Evolutionary conservation across 2,113 vertebrate genomes (phyloP).

Genomic region (Meleagris gallopavo): DNA sequence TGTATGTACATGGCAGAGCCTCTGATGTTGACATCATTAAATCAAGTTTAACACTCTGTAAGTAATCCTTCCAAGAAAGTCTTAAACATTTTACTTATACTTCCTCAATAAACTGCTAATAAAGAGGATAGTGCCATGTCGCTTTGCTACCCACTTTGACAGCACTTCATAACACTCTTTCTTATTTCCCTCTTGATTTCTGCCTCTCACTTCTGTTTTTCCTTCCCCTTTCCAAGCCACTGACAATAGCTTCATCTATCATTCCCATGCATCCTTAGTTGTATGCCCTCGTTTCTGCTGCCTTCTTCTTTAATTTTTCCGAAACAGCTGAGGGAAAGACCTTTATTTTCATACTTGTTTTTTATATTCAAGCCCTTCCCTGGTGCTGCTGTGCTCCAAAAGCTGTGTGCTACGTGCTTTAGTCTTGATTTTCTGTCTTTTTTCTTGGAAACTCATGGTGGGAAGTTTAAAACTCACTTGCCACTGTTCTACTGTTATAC

Average conservation of each 20-base stretch:
- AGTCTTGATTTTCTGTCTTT: not conserved
- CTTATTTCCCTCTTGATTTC: not conserved
- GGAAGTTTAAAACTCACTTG: not conserved
- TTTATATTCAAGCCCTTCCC: not conserved
- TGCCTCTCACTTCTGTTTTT: not conserved
- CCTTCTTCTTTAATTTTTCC: not conserved
- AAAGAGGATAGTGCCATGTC: fast-evolving
- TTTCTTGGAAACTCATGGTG: not conserved
- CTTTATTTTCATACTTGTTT: not conserved
- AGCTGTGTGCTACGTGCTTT: not conserved
- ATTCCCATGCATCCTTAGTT: not conserved
- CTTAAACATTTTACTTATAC: not conserved
- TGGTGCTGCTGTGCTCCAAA: not conserved
- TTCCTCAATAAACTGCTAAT: not conserved
- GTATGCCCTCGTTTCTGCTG: not conserved
- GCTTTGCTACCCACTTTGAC: not conserved
- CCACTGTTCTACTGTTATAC: not conserved
- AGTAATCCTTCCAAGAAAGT: not conserved
- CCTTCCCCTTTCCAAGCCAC: not conserved
- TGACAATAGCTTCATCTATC: not conserved
- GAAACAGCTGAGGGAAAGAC: not conserved
- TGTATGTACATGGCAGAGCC: not conserved
- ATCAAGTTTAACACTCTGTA: not conserved
- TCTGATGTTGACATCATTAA: not conserved
- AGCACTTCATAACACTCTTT: not conserved